Conservation (phyloP, 2,797 vertebrate genomes). For the Leucoraja ocellata region DNA sequence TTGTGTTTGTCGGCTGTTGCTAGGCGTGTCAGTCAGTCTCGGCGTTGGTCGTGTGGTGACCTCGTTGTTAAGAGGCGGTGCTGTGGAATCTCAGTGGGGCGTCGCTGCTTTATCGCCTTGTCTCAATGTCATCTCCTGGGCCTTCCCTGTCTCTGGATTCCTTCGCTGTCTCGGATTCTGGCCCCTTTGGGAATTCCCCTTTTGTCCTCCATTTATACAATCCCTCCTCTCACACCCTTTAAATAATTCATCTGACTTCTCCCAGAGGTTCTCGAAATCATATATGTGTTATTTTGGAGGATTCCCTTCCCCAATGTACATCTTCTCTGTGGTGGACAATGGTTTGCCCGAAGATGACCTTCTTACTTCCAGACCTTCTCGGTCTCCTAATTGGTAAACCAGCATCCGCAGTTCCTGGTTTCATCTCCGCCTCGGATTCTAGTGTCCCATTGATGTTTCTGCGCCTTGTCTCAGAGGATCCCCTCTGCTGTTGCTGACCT, state of each 20-base stretch:
- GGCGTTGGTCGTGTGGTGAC: background rate
- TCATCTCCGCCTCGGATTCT: too few species aligned
- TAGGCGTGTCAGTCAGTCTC: background rate
- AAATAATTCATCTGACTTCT: background rate
- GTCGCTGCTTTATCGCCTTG: background rate
- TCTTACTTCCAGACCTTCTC: too few species aligned
- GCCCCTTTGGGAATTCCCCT: background rate
- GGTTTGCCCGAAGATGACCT: too few species aligned
- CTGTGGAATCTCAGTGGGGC: background rate
- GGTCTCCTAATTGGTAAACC: too few species aligned
- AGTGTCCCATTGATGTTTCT: too few species aligned
- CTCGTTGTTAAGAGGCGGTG: background rate
- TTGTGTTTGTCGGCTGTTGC: background rate
- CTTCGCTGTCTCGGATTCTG: background rate
- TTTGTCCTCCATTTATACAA: too few species aligned
- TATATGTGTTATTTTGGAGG: too few species aligned
- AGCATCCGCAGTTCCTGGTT: too few species aligned
- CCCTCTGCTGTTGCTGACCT: too few species aligned
- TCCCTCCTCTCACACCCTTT: background rate
- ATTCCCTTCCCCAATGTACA: background rate
- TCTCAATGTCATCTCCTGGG: background rate
- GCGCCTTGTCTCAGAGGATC: too few species aligned
- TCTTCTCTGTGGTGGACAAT: too few species aligned
- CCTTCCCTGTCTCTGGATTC: too few species aligned
- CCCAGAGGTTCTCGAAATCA: background rate